Evolutionary conservation across 2,113 vertebrate genomes (phyloP).

Genomic region (Anarrhichthys ocellatus): DNA sequence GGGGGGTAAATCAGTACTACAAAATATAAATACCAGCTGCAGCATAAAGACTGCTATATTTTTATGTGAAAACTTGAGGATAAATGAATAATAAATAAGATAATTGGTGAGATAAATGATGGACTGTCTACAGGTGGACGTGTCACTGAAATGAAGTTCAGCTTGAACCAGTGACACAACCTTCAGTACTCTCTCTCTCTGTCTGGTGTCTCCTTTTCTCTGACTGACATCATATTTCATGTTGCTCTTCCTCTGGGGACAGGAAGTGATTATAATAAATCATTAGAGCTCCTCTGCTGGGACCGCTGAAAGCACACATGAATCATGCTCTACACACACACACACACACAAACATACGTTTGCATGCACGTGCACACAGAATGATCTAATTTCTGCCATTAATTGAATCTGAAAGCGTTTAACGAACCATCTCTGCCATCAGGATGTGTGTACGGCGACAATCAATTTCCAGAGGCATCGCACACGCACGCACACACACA

Average conservation of each 20-base stretch:
- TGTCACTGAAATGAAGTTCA: slow-evolving; percentile 1
- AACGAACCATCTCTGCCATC: slow-evolving; percentile 58
- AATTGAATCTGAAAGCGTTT: slow-evolving; percentile 65
- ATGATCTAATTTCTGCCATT: slow-evolving; percentile 54
- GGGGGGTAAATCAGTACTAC: neutral
- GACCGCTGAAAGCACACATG: slow-evolving; percentile 55
- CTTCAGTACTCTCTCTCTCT: neutral
- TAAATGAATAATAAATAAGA: neutral
- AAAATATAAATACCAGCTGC: neutral
- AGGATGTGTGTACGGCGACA: slow-evolving; percentile 23
- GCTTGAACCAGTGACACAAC: neutral
- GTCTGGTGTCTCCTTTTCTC: neutral
- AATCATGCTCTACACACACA: slow-evolving; percentile 48
- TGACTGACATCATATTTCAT: slow-evolving; percentile 29
- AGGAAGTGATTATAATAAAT: slow-evolving; percentile 65
- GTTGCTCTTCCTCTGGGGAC: slow-evolving; percentile 37
- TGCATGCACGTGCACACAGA: neutral
- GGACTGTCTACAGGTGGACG: slow-evolving; percentile 1
- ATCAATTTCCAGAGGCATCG: slow-evolving; percentile 45
- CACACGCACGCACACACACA: slow-evolving; percentile 18
- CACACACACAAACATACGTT: neutral
- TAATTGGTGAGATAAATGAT: neutral
- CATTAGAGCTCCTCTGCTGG: slow-evolving; percentile 35
- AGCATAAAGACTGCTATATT: neutral
- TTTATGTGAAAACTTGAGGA: neutral